Base-by-base conservation (phyloP, 1,140 invertebrate genomes). In the Drosophila ananassae region DNA sequence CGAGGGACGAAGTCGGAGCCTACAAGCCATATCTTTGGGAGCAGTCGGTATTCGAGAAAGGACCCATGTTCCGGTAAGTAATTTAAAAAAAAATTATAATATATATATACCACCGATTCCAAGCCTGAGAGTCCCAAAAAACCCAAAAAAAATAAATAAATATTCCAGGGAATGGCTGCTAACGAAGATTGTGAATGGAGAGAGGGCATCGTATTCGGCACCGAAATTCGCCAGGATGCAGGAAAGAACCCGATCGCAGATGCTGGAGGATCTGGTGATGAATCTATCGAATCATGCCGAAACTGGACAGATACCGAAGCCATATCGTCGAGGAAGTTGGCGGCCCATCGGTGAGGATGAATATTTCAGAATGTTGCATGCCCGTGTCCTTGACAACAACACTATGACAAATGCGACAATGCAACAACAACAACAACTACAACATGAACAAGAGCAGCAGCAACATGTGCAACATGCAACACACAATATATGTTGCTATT, bases 131-230 rank as follows among this genome's bases (percentile, higher is more conserved):
- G 12, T 41, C n/a, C 41, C 41, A 0, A 44, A 13, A 44, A 39
- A 17, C 17, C 34, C 34, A 12, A 17, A 17, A 44, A 17, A 44
- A 44, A 47, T 24, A 47, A 46, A 9, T 50, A 1, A 37, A 37
- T 8, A 13, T 17, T 46, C 8, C 67, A 95, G 97, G 28, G 98
- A 99, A 92, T 99, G 98, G 96, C 93, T 99, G 17, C 93, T 99
- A 4, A 99, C 98, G 2, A 99, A 99, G 93, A 97, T 99, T 50
- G 98, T 99, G 1, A 99, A 99, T 85, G 98, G 98, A 0, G 98
- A 99, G 92, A 94, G 98, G 62, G 98, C 98, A 0, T 98, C 97
- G 63, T 99, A 99, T 89, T 99, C 98, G 9, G 98, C 98, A 3
- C 97, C 98, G 0, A 98, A 99, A 92, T 99, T 99, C 91, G 97